Evolutionary conservation across 2,888 invertebrate genomes (phyloP), one percentile per base, ranked within the genome.

Genomic region (Rhagonycha fulva): DNA sequence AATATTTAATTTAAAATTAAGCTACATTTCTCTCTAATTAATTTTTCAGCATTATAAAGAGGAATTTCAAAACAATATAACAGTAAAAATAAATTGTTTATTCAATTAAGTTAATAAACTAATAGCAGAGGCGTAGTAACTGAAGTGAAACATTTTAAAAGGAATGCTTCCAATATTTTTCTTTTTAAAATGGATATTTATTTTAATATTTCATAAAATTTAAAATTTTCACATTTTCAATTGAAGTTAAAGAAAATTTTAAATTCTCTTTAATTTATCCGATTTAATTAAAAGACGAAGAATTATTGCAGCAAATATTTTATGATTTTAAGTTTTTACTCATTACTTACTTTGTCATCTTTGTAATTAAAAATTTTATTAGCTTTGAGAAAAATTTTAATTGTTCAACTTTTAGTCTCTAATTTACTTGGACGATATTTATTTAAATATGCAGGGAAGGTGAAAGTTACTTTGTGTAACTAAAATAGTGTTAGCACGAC

Each of bases 51-150:
- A 24, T 66, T 66, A n/a, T 9, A 66, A 26, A 66, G 47, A 66
- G 9, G n/a, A 23, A 26, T 66, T 66, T 66, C 26, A 66, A 23
- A 66, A 66, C 23, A 24, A 24, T 66, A 66, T 66, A 66, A 24
- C 63, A 24, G 12, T 24, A 26, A 24, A 66, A 66, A 66, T 66
- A 66, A 66, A 66, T 66, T 66, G 26, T 66, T 66, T 66, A 66
- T 66, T 66, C 63, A 66, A 66, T 66, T 66, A 66, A 66, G 63
- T 66, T 66, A 66, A 66, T 66, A 66, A 66, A 66, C 24, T 66
- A 66, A 66, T 66, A 66, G 63, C 63, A 66, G 63, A 66, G 63
- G 26, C 63, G 63, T 14, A 19, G 63, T 24, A 66, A 66, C 63
- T 66, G 63, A 66, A 66, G 63, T 26, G 63, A 66, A 66, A 66